Evolutionary conservation across 2,888 invertebrate genomes (phyloP), one percentile per base, ranked within the genome.

Genomic region (Chrysomela aeneicollis): DNA sequence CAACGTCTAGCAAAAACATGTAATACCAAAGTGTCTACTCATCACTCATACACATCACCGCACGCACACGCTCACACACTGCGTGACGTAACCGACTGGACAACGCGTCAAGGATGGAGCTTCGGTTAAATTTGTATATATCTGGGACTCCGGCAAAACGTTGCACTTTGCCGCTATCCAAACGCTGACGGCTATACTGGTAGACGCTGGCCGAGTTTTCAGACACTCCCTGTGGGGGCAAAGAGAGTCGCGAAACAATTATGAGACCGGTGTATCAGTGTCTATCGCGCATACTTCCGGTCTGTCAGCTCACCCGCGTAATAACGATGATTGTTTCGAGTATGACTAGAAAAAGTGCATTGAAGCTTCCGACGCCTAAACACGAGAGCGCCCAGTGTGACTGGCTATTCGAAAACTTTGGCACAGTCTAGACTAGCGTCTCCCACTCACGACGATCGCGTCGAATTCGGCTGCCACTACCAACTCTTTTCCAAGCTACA

Each of bases 51-150:
- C 57, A 57, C 57, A 57, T 57, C 57, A 57, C 55, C 21, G 37
- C 55, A 57, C 57, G 46, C 57, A 57, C 57, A 57, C 57, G 32
- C 30, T 22, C 15, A 26, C 18, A 17, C 15, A 22, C 55, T 21
- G 46, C 26, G 30, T 57, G 57, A 57, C 75, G 76, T 77, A 76
- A 72, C 68, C 64, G 69, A 70, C 73, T 67, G 71, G 69, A 70
- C 73, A 70, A 70, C 72, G 69, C 71, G 72, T 73, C 42, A 42
- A 42, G 42, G 42, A n/a, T 76, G 76, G 76, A 79, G 79, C 79
- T 80, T 80, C 76, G 78, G 79, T 80, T 81, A 81, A 81, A 79
- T 82, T 81, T 82, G 80, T 78, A 81, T 79, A 79, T 80, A 81
- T 81, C 82, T 79, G 81, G 82, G 81, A 78, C 79, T 80, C 66